These are phyloP conservation scores for Melopsittacus undulatus DNA, from an alignment of 2,797 vertebrate genomes.

Conservation along the genomic window DNA sequence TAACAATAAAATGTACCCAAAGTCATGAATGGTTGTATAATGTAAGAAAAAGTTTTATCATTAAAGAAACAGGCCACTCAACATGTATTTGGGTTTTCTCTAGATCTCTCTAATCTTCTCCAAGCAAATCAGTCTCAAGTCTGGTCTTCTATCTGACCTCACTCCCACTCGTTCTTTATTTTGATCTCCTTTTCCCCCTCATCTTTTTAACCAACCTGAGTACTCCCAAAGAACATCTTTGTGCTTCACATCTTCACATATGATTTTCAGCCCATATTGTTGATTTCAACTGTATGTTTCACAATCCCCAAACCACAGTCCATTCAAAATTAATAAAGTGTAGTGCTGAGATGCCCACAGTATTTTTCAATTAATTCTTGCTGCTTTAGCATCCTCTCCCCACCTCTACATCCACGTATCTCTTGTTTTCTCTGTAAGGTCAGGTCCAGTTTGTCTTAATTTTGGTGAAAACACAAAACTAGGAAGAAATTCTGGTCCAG, in stretches of 20 bases:
- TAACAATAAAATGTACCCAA: neutral
- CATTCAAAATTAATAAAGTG: neutral
- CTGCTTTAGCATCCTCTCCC: neutral
- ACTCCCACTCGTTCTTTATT: neutral
- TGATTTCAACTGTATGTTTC: neutral
- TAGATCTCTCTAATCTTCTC: neutral
- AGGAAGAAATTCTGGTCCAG: neutral
- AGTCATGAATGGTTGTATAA: neutral
- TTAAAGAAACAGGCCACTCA: neutral
- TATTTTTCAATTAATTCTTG: neutral
- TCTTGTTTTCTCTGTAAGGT: neutral
- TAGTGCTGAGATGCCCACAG: neutral
- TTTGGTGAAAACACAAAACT: neutral
- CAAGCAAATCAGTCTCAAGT: neutral
- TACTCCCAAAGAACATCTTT: neutral
- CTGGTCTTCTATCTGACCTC: neutral
- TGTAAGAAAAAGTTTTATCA: neutral
- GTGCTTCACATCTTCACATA: neutral
- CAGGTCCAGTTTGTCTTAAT: neutral
- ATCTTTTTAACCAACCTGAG: neutral
- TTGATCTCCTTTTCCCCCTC: neutral
- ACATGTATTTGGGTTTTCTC: neutral
- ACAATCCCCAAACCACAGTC: neutral
- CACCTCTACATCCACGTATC: neutral
- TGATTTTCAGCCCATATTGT: neutral